Percentiles rank a stretch among this genome's conserved stretches.
Evolutionary conservation across 2,113 vertebrate genomes (phyloP).

Genomic region (Gambusia affinis): DNA sequence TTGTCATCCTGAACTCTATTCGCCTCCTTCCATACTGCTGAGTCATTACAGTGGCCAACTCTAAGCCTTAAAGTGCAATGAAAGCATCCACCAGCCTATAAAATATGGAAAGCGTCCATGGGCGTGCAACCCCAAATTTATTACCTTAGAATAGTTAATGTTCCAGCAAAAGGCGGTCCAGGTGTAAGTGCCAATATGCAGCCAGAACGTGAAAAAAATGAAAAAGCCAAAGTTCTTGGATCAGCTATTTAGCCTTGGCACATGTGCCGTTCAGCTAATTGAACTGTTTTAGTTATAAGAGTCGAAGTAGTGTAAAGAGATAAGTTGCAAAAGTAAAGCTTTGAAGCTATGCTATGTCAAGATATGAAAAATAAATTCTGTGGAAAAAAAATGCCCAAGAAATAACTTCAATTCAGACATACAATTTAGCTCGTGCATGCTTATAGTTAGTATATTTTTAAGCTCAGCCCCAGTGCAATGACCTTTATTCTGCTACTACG

Average conservation of each 20-base stretch:
- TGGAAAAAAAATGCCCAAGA: too few species aligned
- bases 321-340: background rate
- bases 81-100: background rate
- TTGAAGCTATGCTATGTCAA: background rate
- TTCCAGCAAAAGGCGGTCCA: conserved; percentile 1
- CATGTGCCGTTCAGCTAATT: background rate
- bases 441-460: too few species aligned
- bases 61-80: background rate
- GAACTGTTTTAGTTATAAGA: background rate
- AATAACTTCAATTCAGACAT: too few species aligned
- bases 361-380: background rate
- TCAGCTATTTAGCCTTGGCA: background rate
- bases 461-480: too few species aligned
- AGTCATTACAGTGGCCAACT: background rate
- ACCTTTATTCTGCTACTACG: background rate
- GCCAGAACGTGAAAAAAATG: background rate
- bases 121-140: background rate
- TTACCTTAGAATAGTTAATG: background rate
- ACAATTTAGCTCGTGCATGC: too few species aligned
- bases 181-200: background rate
- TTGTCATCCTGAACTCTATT: background rate
- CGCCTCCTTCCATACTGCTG: background rate
- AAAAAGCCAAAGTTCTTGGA: background rate
- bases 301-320: background rate
- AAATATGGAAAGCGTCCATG: conserved; percentile 14